These are phyloP conservation scores for Sebastes goodei DNA, from an alignment of 2,797 vertebrate species.

Conservation along the genomic window DNA sequence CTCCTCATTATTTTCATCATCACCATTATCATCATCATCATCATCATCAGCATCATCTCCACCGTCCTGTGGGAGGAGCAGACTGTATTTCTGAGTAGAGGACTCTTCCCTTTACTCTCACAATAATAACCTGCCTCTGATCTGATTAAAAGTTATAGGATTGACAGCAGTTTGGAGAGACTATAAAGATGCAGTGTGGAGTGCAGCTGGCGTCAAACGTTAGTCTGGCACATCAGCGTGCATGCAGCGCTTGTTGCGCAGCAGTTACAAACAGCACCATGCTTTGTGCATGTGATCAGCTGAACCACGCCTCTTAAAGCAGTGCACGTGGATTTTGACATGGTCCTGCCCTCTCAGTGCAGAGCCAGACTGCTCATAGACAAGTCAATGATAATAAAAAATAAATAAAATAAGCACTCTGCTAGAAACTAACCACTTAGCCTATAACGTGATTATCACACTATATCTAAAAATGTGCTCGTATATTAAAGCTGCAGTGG, in stretches of 20 bases:
- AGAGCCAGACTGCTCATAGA: background rate
- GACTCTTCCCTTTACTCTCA: constrained; percentile 15
- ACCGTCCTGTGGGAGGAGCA: constrained; percentile 50
- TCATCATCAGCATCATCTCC: background rate
- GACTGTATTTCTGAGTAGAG: constrained; percentile 31
- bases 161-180: constrained; percentile 26
- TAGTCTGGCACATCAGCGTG: constrained; percentile 6
- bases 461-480: background rate
- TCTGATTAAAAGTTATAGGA: constrained; percentile 13
- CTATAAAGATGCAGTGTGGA: background rate
- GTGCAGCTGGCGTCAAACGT: constrained; percentile 17
- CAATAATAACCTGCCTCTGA: constrained; percentile 4
- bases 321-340: constrained; percentile 84
- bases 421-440: background rate
- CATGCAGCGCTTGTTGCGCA: constrained; percentile 32
- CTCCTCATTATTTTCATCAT: constrained; percentile 42
- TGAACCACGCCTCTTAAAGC: constrained; percentile 69
- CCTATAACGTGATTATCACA: background rate
- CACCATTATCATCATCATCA: background rate
- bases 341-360: constrained; percentile 50
- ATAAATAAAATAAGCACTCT: background rate
- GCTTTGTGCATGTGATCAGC: constrained; percentile 75
- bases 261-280: constrained; percentile 57
- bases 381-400: background rate
- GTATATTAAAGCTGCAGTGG: background rate